phyloP scores from a whole-genome alignment of 2,797 vertebrate species.

The Acrossocheilus fasciatus region DNA sequence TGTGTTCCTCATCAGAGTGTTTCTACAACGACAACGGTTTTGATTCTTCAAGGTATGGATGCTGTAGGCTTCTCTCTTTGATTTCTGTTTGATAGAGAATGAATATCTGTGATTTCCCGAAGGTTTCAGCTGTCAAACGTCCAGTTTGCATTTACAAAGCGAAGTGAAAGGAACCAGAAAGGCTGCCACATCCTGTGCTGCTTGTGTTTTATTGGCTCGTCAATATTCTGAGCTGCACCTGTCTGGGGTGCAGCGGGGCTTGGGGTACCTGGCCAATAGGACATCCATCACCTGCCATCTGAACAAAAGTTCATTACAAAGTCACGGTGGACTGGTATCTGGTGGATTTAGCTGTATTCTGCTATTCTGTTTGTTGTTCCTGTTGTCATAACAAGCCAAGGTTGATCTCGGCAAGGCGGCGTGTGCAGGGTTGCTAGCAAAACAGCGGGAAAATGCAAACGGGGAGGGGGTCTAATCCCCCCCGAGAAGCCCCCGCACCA shows the following conservation, averaged over 20 bases:
- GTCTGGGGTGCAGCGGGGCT: constrained; percentile 49
- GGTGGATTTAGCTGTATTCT: constrained; percentile 64
- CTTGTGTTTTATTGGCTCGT: constrained; percentile 59
- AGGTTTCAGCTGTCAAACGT: constrained; percentile 54
- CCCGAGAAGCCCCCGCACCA: constrained; percentile 60
- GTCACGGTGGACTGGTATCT: constrained; percentile 57
- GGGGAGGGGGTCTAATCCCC: constrained; percentile 65
- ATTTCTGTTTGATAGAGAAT: constrained; percentile 44
- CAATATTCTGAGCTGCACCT: constrained; percentile 58
- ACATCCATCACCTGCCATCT: constrained; percentile 59
- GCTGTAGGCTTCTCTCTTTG: constrained; percentile 21
- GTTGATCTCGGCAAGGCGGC: constrained; percentile 64
- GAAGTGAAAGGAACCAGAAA: constrained; percentile 51
- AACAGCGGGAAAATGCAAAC: constrained; percentile 70
- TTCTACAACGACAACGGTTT: background rate
- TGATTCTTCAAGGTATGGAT: constrained; percentile 22
- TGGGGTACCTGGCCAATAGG: constrained; percentile 62
- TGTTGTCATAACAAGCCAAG: constrained; percentile 68
- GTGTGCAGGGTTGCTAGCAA: constrained; percentile 57
- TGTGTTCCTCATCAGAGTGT: background rate
- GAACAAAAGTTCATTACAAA: constrained; percentile 68
- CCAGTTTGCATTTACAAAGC: constrained; percentile 57
- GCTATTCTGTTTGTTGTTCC: constrained; percentile 69
- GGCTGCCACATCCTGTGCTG: constrained; percentile 52
- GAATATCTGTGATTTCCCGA: constrained; percentile 51